Evolutionary conservation across 1,140 invertebrate species (phyloP), one percentile per base, ranked within the genome.

Genomic region (Saccostrea echinata): DNA sequence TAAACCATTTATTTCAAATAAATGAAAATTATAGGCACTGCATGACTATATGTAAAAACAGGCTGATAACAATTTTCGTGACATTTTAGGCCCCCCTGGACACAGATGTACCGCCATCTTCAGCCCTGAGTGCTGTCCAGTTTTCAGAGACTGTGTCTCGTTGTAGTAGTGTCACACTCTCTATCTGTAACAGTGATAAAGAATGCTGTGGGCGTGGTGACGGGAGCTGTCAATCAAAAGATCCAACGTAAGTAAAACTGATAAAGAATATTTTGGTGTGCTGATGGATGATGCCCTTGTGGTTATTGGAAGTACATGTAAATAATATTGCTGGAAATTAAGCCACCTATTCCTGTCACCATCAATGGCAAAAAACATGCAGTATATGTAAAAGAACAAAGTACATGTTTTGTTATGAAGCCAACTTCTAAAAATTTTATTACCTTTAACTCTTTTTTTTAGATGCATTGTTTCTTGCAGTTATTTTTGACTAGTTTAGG

Each of bases 181-280:
- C 30, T 9, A 8, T 13, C 33, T 88, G 51, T 86, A 84, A 43
- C 24, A 52, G 68, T 11, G 81, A 85, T 61, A 81, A 33, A 33
- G 21, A 33, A 55, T 91, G 91, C 81, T 92, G 90, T 90, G 91
- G 91, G 24, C 89, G 91, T 64, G 90, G 91, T 24, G 91, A 92
- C 86, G 90, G 90, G 4, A 91, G 89, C 68, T 91, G 91, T 88
- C 85, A 89, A 0, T 84, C 89, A 33, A 76, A 30, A 16, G 68
- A 13, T 13, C 30, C 27, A 76, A 76, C 12, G 68, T 76, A 76
- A 76, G 68, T 33, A 9, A 30, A 30, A 16, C 16, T n/a, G 18
- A 61, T 61, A 61, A 18, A 21, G 55, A 18, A 13, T 57, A 18
- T 6, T 61, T 0, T 61, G 16, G 55, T 8, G 2, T 61, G 55